Base-by-base conservation (phyloP, 2,888 invertebrate genomes). In the Hypselothyrea guttata region DNA sequence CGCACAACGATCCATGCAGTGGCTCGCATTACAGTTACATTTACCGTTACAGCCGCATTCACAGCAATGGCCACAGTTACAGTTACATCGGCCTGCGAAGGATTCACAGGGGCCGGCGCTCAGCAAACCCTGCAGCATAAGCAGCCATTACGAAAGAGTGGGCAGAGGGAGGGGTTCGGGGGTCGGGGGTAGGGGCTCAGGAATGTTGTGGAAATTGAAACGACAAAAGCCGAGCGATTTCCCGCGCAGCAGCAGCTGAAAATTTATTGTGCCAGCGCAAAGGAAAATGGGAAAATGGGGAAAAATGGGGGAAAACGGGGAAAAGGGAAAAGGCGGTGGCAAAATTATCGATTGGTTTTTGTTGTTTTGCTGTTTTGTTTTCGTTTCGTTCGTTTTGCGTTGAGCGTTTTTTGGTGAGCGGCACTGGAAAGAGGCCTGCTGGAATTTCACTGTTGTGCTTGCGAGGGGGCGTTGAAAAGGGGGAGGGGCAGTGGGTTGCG, bases 341-440 rank as follows among this genome's bases (percentile, higher is more conserved):
- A 51, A 70, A 63, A 78, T 70, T 81, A 81, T 81, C 84, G 79
- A 81, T 83, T 79, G 74, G 65, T 57, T 65, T 58, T 41, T 65
- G 33, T 46, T 56, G 42, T 47, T 55, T 55, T 34, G 40, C n/a
- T 46, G 30, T 30, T 35, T 47, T 41, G 40, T 13, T 55, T 55
- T 27, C 18, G 30, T 46, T 31, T 16, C 9, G 12, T 9, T 33
- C 2, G 27, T 31, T 53, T 35, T 18, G 11, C 22, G 27, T 22
- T 22, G 22, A 22, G n/a, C 34, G 70, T 56, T 49, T 60, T 54
- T 30, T 52, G 28, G 5, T 7, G n/a, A 28, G 38, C 37, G 22
- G 27, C 40, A 44, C 59, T 75, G 63, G 76, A 70, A 76, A 34
- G 56, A 56, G 76, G 54, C 53, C 70, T 53, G 48, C 53, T 74